Evolutionary conservation across 2,797 vertebrate species (phyloP).

Genomic region (Crocidura indochinensis): DNA sequence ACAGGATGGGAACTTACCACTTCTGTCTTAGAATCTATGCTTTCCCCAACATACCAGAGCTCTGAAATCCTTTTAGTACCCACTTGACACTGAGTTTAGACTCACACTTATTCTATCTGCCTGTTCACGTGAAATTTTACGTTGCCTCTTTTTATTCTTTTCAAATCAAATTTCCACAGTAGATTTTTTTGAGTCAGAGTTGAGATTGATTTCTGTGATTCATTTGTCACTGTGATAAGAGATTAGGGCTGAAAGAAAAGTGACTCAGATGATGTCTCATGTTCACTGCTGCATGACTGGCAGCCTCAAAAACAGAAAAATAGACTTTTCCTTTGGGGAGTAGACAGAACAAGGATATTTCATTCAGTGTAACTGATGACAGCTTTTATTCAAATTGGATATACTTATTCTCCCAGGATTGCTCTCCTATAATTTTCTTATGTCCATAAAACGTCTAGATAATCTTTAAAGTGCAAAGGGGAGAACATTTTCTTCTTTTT

Average conservation of each 20-base stretch:
- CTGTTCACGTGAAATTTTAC: conserved; percentile 65
- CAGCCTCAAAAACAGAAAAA: conserved; percentile 80
- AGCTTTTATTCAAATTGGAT: conserved; percentile 69
- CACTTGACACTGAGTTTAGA: background rate
- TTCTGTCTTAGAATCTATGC: background rate
- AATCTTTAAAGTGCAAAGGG: background rate
- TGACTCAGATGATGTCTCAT: conserved; percentile 77
- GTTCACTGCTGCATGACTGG: conserved; percentile 84
- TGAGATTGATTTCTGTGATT: conserved; percentile 85
- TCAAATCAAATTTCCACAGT: conserved; percentile 62
- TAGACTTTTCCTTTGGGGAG: conserved; percentile 64
- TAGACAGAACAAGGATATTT: conserved; percentile 63
- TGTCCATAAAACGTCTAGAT: conserved; percentile 25
- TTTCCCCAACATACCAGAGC: background rate
- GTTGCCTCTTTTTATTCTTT: conserved; percentile 24
- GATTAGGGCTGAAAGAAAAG: conserved; percentile 85
- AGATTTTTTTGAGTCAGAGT: conserved; percentile 80
- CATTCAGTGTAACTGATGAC: conserved; percentile 44
- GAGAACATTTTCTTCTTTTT: background rate
- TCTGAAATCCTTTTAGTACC: background rate
- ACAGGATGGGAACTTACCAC: background rate
- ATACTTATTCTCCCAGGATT: conserved; percentile 20
- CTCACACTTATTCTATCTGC: background rate
- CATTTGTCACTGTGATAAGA: conserved; percentile 85
- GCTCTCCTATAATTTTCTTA: background rate